Evolutionary conservation across 2,888 invertebrate genomes (phyloP).

Genomic region (Erynnis tages): DNA sequence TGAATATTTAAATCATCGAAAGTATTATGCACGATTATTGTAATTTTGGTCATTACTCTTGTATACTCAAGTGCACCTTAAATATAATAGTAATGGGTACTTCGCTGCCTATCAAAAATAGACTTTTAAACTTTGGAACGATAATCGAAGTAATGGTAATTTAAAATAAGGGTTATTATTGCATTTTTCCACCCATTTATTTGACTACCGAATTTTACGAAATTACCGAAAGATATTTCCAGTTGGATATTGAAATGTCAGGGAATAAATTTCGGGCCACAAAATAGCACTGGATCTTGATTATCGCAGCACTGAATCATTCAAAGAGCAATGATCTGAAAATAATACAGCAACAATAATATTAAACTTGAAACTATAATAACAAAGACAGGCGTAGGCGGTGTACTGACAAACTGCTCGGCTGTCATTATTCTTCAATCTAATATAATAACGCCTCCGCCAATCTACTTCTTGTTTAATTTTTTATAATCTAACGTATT

Average conservation of each 20-base stretch:
- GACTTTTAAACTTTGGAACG: too few species aligned
- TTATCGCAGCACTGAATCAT: slow-evolving; percentile 17
- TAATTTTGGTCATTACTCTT: too few species aligned
- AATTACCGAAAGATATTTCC: too few species aligned
- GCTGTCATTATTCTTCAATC: slow-evolving; percentile 62
- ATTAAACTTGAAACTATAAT: slow-evolving; percentile 39
- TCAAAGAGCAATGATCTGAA: slow-evolving; percentile 34
- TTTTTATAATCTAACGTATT: slow-evolving; percentile 44
- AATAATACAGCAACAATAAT: slow-evolving; percentile 29
- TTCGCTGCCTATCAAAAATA: too few species aligned
- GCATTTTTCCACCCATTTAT: too few species aligned
- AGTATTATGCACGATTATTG: background rate
- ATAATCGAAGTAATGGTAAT: too few species aligned
- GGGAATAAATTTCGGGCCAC: background rate
- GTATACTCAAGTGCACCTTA: too few species aligned
- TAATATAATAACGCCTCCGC: slow-evolving; percentile 61
- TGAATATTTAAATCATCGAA: background rate
- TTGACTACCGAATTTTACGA: too few species aligned
- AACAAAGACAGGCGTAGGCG: slow-evolving; percentile 52
- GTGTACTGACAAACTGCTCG: slow-evolving; percentile 43
- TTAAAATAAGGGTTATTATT: too few species aligned
- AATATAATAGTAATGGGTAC: too few species aligned
- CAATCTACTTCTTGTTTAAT: slow-evolving; percentile 44
- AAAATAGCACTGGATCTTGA: slow-evolving; percentile 8
- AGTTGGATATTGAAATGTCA: background rate